Conservation (phyloP, 1,140 invertebrate species). For the Bombus huntii region DNA sequence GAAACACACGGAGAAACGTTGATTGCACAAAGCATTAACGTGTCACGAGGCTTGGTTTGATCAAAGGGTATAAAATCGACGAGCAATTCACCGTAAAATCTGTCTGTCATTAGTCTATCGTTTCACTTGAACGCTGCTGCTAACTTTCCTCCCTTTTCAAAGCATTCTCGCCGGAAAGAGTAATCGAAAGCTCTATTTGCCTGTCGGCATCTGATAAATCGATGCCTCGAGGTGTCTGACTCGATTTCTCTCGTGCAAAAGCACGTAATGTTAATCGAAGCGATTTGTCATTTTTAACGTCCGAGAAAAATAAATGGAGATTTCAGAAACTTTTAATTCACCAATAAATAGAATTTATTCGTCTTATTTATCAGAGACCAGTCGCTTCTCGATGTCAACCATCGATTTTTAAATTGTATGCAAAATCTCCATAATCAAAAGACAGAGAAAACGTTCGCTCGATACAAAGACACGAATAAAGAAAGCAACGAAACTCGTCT, state of each 20-base stretch:
- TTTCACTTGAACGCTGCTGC: background rate
- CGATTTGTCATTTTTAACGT: background rate
- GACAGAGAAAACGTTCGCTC: no score
- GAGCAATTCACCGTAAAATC: background rate
- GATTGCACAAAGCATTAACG: background rate
- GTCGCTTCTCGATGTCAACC: no score
- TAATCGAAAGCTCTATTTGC: background rate
- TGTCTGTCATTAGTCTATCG: background rate
- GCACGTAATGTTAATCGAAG: background rate
- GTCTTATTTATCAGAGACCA: background rate
- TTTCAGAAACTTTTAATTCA: background rate
- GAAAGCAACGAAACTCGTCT: no score
- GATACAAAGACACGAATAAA: no score
- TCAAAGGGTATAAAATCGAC: background rate
- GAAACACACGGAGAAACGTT: background rate
- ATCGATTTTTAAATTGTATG: no score
- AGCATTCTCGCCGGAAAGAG: background rate
- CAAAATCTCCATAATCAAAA: no score
- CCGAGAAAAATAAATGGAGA: background rate
- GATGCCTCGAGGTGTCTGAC: background rate
- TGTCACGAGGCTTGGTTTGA: background rate
- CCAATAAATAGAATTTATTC: background rate
- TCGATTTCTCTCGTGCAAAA: background rate
- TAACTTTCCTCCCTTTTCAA: background rate
- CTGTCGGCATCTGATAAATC: slow-evolving; percentile 2